These are phyloP conservation scores for Pelobates cultripes DNA, from an alignment of 2,797 vertebrate genomes.

Conservation along the genomic window DNA sequence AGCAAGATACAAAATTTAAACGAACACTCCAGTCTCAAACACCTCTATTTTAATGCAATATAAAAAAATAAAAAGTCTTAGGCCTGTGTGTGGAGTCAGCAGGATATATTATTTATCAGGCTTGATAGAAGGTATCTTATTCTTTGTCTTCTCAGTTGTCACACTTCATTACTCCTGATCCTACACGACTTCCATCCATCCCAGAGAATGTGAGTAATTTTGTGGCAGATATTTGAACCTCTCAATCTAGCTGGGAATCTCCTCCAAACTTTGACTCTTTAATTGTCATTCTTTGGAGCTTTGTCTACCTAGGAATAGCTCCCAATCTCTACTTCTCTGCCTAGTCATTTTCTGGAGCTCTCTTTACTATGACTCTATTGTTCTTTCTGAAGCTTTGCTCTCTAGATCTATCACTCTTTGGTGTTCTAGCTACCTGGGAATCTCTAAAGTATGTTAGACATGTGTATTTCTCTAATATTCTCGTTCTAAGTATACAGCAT, in stretches of 20 bases:
- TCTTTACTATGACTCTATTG: background rate
- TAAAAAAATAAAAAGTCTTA: too few species aligned
- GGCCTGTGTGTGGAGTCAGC: too few species aligned
- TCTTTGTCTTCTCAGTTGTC: slow-evolving; percentile 72
- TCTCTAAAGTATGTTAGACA: background rate
- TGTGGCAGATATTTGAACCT: background rate
- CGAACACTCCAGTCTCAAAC: too few species aligned
- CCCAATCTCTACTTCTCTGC: background rate
- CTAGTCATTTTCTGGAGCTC: background rate
- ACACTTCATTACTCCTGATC: slow-evolving; percentile 85
- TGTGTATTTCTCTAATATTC: background rate
- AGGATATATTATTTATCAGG: too few species aligned
- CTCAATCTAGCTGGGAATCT: background rate
- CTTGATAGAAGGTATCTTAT: background rate
- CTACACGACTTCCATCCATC: slow-evolving; percentile 81
- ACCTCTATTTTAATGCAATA: too few species aligned
- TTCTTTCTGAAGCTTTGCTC: background rate
- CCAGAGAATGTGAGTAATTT: slow-evolving; percentile 85
- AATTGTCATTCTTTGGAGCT: background rate
- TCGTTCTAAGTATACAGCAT: background rate
- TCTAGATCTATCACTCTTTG: background rate
- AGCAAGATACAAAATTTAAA: too few species aligned
- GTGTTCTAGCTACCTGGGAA: background rate
- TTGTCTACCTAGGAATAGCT: background rate
- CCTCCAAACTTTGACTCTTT: background rate